A percentile compares a stretch with the other conserved stretches of the same genome.
phyloP scores from a whole-genome alignment of 2,888 invertebrate species.

The Drosophila anomelani region DNA sequence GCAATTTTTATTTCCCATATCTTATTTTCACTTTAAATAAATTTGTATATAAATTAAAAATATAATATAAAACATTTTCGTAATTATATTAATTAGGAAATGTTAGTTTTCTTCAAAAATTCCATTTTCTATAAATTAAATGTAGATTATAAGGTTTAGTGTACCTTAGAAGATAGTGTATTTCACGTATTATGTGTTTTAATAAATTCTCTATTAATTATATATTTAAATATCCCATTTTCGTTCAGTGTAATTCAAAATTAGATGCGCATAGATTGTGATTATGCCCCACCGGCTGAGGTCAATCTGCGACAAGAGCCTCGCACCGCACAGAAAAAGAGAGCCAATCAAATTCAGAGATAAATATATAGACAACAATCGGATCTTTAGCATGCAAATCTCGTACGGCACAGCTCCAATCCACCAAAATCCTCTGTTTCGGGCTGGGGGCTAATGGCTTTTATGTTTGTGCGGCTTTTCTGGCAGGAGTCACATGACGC shows the following conservation, averaged over 20 bases:
- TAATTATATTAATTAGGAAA: no score
- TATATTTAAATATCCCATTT: not conserved
- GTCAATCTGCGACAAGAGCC: conserved; percentile 24
- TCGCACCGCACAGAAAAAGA: conserved; percentile 1
- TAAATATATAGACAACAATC: conserved; percentile 32
- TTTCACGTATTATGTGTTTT: not conserved
- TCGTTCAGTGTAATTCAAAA: conserved; percentile 58
- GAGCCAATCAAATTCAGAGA: conserved; percentile 21
- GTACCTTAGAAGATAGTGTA: no score
- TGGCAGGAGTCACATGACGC: conserved; percentile 68
- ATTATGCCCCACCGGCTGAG: conserved; percentile 29
- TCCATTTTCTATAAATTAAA: no score
- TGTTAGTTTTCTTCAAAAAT: no score
- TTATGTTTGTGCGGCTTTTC: conserved; percentile 42
- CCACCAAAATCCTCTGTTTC: conserved; percentile 27
- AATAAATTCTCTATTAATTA: not conserved
- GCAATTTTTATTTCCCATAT: no score
- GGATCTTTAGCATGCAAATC: conserved; percentile 51
- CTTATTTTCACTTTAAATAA: no score
- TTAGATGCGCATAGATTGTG: conserved; percentile 70
- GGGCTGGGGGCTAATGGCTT: conserved; percentile 41
- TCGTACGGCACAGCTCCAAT: conserved; percentile 21
- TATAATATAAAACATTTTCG: not conserved
- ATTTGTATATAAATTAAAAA: no score
- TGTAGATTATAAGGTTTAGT: no score